These are phyloP conservation scores for Anoplolepis gracilipes DNA, from an alignment of 1,140 invertebrate genomes.

Conservation along the genomic window DNA sequence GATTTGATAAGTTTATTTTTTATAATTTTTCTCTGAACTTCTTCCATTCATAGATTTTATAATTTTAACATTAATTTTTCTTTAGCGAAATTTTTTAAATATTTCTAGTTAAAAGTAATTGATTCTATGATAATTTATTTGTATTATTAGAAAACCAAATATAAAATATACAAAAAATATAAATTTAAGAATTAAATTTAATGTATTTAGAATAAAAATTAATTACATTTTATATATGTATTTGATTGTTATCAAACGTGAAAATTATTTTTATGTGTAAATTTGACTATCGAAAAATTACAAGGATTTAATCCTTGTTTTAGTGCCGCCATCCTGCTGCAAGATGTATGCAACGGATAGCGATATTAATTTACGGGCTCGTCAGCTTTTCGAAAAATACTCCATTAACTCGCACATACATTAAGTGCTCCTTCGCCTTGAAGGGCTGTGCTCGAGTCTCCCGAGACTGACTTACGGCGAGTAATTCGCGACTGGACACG, in stretches of 20 bases:
- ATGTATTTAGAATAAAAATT: not conserved
- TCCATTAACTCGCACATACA: constrained; percentile 57
- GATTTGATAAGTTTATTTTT: not conserved
- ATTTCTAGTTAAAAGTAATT: not conserved
- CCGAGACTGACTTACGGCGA: constrained; percentile 67
- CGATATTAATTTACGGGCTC: constrained; percentile 68
- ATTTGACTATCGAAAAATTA: not conserved
- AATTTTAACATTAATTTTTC: not conserved
- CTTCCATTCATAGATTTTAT: not conserved
- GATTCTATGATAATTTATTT: not conserved
- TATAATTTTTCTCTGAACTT: not conserved
- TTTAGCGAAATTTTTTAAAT: not conserved
- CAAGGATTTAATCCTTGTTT: not conserved
- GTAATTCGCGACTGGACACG: constrained; percentile 74
- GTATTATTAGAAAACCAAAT: not conserved
- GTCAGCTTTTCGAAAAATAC: constrained; percentile 58
- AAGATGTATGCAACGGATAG: constrained; percentile 27
- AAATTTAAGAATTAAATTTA: not conserved
- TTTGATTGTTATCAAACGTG: not conserved
- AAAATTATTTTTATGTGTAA: not conserved
- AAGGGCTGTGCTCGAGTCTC: constrained; percentile 26
- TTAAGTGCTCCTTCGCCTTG: constrained; percentile 45
- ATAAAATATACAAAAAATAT: not conserved
- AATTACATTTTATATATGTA: not conserved
- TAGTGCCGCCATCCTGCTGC: not conserved